Conservation (phyloP, 1,140 invertebrate genomes). For the Cyclargus thomasi region DNA sequence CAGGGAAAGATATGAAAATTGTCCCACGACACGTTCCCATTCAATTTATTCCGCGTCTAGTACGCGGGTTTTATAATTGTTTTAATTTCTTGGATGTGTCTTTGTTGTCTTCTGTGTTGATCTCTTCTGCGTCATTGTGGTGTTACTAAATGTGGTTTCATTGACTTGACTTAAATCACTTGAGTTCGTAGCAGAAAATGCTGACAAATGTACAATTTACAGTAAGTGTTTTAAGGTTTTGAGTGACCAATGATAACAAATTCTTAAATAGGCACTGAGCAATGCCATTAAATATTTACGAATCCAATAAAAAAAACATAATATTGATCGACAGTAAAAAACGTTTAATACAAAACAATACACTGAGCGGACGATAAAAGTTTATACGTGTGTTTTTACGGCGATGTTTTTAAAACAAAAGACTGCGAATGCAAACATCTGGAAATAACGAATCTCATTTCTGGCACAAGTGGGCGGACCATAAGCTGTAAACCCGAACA, state of each 20-base stretch:
- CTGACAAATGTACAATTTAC: too few species aligned
- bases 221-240: too few species aligned
- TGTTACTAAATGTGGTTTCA: neutral
- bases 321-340: too few species aligned
- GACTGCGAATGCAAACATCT: constrained; percentile 10
- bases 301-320: too few species aligned
- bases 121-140: too few species aligned
- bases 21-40: constrained; percentile 4
- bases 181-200: too few species aligned
- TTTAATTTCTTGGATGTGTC: neutral
- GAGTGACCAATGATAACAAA: too few species aligned
- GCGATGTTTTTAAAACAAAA: constrained; percentile 9
- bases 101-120: neutral
- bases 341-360: neutral
- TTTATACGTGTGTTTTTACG: constrained; percentile 4
- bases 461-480: constrained; percentile 11
- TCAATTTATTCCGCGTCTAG: constrained; percentile 11
- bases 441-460: constrained; percentile 13
- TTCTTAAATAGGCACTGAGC: too few species aligned
- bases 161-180: too few species aligned
- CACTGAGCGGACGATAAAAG: constrained; percentile 2
- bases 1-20: constrained; percentile 16
- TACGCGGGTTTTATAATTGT: neutral
- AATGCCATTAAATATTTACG: too few species aligned
- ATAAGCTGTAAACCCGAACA: constrained; percentile 11